Evolutionary conservation across 2,888 invertebrate species (phyloP).

Genomic region (Oscheius myriophilus): DNA sequence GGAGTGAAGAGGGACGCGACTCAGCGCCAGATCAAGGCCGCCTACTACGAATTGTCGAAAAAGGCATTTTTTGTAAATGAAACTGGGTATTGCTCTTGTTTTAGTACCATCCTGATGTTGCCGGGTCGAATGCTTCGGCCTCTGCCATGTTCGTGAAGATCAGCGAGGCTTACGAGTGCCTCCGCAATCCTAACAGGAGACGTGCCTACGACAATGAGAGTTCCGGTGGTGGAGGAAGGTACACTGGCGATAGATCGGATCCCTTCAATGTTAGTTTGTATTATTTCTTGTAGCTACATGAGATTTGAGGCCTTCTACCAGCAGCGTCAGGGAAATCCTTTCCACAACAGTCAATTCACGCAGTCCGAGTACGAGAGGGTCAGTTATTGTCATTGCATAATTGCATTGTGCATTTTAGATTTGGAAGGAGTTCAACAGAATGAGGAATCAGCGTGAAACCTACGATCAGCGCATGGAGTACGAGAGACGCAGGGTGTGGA

Average conservation of each 20-base stretch:
- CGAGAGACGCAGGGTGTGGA: conserved; percentile 22
- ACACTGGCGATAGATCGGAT: conserved; percentile 19
- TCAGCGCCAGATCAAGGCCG: conserved; percentile 30
- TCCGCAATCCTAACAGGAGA: conserved; percentile 28
- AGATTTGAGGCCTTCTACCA: background rate
- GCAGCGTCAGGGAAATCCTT: conserved; percentile 23
- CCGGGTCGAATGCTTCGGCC: conserved; percentile 12
- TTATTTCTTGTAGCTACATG: background rate
- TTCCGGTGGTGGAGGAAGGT: conserved; percentile 18
- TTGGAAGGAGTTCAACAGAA: conserved; percentile 39
- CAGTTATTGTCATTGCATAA: background rate
- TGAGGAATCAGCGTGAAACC: conserved; percentile 17
- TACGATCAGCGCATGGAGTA: conserved; percentile 18
- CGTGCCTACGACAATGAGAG: conserved; percentile 25
- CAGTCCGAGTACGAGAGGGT: conserved; percentile 29
- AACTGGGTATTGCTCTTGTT: background rate
- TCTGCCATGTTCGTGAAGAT: conserved; percentile 24
- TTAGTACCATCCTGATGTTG: conserved; percentile 32
- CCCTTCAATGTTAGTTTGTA: background rate
- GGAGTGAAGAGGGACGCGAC: conserved; percentile 25
- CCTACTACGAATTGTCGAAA: conserved; percentile 31
- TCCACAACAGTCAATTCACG: conserved; percentile 27
- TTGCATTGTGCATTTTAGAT: conserved; percentile 26
- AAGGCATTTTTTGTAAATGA: conserved; percentile 2
- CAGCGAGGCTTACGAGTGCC: conserved; percentile 30